These are phyloP conservation scores for Spinibarbus caldwelli DNA, from an alignment of 2,797 vertebrate genomes.

Conservation along the genomic window DNA sequence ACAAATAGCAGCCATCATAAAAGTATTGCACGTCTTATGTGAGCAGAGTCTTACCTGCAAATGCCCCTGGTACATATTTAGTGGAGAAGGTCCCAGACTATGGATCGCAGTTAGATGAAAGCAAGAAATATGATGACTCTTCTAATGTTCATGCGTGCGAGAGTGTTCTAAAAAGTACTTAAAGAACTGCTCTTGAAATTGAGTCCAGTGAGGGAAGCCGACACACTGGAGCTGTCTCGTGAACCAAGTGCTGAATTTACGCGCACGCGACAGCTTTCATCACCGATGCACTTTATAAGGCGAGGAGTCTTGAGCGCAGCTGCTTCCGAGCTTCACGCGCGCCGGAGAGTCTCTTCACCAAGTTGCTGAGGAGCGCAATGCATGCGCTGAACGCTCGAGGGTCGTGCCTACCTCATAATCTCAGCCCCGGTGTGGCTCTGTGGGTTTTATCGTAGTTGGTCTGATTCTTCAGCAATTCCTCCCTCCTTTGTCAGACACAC, in stretches of 20 bases:
- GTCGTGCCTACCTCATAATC: slow-evolving; percentile 24
- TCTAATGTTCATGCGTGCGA: slow-evolving; percentile 56
- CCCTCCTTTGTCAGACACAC: slow-evolving; percentile 71
- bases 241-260: slow-evolving; percentile 71
- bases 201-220: slow-evolving; percentile 21
- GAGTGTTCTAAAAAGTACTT: slow-evolving; percentile 57
- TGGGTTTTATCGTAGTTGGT: slow-evolving; percentile 60
- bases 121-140: slow-evolving; percentile 58
- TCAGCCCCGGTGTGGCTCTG: slow-evolving; percentile 32
- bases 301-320: slow-evolving; percentile 27
- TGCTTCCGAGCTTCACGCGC: slow-evolving; percentile 23
- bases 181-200: slow-evolving; percentile 43
- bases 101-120: slow-evolving; percentile 69
- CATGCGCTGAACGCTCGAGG: slow-evolving; percentile 13
- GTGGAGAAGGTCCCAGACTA: slow-evolving; percentile 70
- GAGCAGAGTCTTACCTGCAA: slow-evolving; percentile 77
- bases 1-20: slow-evolving; percentile 6
- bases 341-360: slow-evolving; percentile 21
- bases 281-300: slow-evolving; percentile 50
- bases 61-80: slow-evolving; percentile 89
- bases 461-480: slow-evolving; percentile 64
- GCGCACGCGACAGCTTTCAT: slow-evolving; percentile 60
- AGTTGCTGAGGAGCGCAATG: slow-evolving; percentile 40
- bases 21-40: neutral
- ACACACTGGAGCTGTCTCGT: slow-evolving; percentile 70